These are phyloP conservation scores for Mareca strepera DNA, from an alignment of 2,797 vertebrate genomes.

Conservation along the genomic window DNA sequence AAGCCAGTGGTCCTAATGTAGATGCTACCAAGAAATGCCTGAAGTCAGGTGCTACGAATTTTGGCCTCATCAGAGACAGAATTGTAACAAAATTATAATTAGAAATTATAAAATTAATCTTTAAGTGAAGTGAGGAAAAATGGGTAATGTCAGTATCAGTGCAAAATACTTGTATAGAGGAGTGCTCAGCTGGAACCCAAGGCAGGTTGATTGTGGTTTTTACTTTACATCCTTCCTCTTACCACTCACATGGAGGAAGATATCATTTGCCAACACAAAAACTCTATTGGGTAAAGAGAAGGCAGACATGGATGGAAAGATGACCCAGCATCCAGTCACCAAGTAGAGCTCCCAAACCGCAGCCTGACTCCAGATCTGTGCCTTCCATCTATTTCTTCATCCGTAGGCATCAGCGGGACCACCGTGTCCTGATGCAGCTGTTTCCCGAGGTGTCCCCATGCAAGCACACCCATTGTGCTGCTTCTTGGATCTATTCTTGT, in stretches of 20 bases:
- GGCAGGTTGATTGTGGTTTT: background rate
- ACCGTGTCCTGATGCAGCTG: fast-evolving
- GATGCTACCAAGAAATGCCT: background rate
- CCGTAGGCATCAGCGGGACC: background rate
- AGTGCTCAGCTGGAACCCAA: background rate
- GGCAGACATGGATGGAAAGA: background rate
- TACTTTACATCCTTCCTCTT: background rate
- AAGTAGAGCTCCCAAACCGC: background rate
- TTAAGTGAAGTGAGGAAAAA: background rate
- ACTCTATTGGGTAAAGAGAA: background rate
- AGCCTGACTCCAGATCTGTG: background rate
- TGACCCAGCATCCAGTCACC: background rate
- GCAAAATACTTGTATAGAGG: background rate
- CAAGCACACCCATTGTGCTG: fast-evolving
- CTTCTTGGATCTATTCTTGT: background rate
- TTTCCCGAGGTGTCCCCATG: background rate
- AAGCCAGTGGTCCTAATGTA: background rate
- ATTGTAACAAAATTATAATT: background rate
- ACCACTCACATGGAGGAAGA: background rate
- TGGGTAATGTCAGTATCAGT: background rate
- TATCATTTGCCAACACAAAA: background rate
- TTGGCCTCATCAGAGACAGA: background rate
- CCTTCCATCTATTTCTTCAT: background rate
- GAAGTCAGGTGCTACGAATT: background rate
- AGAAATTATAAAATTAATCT: background rate